A percentile compares a stretch with the other conserved stretches of the same genome.
These are phyloP conservation scores for Aphidius colemani DNA, from an alignment of 2,888 invertebrate species.

Conservation along the genomic window DNA sequence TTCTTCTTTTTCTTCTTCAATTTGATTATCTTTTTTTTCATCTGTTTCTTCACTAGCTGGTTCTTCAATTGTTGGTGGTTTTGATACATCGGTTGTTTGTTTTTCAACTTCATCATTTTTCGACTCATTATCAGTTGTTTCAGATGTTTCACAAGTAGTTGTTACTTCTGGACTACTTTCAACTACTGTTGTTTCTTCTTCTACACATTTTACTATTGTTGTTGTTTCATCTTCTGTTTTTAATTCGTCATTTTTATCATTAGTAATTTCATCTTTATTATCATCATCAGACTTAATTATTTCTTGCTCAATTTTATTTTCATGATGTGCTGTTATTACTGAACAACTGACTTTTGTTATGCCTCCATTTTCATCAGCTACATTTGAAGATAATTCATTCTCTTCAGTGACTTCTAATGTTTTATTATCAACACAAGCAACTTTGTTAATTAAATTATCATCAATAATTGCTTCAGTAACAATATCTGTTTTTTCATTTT, in stretches of 20 bases:
- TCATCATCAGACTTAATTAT: too few species aligned
- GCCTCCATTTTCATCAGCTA: too few species aligned
- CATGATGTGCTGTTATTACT: too few species aligned
- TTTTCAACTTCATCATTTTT: slow-evolving; percentile 17
- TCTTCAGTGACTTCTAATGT: neutral
- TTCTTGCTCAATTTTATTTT: too few species aligned
- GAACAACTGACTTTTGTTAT: too few species aligned
- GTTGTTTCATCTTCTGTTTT: too few species aligned
- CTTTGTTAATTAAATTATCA: slow-evolving; percentile 4
- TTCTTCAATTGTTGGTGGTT: slow-evolving; percentile 35
- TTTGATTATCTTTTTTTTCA: slow-evolving; percentile 5
- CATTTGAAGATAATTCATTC: neutral
- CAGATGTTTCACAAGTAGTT: slow-evolving; percentile 16
- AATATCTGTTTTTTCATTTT: slow-evolving; percentile 1
- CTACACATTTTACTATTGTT: too few species aligned
- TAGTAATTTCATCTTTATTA: too few species aligned
- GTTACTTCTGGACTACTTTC: slow-evolving; percentile 28
- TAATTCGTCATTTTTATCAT: too few species aligned
- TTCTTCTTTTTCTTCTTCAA: slow-evolving; percentile 26
- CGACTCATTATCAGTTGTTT: neutral
- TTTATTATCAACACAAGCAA: slow-evolving; percentile 2
- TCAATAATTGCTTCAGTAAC: neutral
- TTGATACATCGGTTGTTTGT: slow-evolving; percentile 27
- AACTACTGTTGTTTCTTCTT: slow-evolving; percentile 25
- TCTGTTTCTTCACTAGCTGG: slow-evolving; percentile 23